Conservation (phyloP, 1,140 invertebrate species). For the Trachelipus rathkii region DNA sequence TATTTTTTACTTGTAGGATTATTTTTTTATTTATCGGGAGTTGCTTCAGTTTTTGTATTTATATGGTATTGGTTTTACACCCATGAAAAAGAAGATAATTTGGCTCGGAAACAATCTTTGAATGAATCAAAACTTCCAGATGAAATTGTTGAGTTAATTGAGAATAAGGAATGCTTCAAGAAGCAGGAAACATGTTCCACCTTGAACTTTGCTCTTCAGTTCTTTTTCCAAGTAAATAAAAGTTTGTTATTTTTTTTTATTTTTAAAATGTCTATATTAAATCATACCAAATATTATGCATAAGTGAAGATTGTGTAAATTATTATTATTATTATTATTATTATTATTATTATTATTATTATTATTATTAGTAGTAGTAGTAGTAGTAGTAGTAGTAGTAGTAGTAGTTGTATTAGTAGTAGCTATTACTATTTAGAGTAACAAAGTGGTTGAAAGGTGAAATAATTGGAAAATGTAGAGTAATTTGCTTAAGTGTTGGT, state of each 20-base stretch:
- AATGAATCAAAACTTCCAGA: neutral
- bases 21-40: neutral
- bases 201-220: neutral
- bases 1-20: neutral
- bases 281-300: too few relatives aligned
- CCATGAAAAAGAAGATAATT: neutral
- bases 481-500: too few relatives aligned
- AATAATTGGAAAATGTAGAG: too few relatives aligned
- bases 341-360: too few relatives aligned
- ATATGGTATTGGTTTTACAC: conserved; percentile 1
- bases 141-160: neutral
- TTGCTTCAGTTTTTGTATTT: neutral
- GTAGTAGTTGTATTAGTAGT: too few relatives aligned
- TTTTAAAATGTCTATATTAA: too few relatives aligned
- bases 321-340: too few relatives aligned
- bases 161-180: neutral
- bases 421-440: too few relatives aligned
- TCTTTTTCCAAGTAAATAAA: neutral
- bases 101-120: neutral
- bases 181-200: neutral
- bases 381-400: too few relatives aligned
- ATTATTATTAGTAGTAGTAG: too few relatives aligned
- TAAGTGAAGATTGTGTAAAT: too few relatives aligned
- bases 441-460: too few relatives aligned
- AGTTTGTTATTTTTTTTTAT: neutral